A percentile compares a stretch with the other conserved stretches of the same genome.
These are phyloP conservation scores for Romanogobio albipinnatus DNA, from an alignment of 2,113 vertebrate genomes.

Conservation along the genomic window DNA sequence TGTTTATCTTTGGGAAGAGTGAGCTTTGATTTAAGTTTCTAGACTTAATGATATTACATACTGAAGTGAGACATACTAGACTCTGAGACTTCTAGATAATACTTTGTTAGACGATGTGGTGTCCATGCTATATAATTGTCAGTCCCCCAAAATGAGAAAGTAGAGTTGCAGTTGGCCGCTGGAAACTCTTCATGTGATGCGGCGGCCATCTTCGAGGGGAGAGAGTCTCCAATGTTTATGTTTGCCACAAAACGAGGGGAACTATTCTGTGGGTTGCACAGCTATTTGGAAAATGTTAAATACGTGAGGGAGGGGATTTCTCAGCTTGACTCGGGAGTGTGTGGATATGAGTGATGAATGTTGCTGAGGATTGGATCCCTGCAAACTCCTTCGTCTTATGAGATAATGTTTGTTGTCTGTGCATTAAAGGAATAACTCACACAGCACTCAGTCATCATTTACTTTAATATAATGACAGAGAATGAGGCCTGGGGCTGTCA, in stretches of 20 bases:
- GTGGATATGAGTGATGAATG: constrained; percentile 48
- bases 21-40: constrained; percentile 46
- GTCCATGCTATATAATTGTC: constrained; percentile 57
- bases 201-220: constrained; percentile 57
- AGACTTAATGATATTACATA: constrained; percentile 45
- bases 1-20: constrained; percentile 2
- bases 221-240: constrained; percentile 67
- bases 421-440: constrained; percentile 25
- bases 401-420: constrained; percentile 25
- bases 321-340: constrained; percentile 38
- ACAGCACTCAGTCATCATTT: not conserved
- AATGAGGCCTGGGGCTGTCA: not conserved
- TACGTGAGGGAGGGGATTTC: constrained; percentile 68
- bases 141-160: constrained; percentile 56
- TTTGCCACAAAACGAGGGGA: constrained; percentile 76
- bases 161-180: constrained; percentile 38
- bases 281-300: constrained; percentile 79
- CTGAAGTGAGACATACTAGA: constrained; percentile 46
- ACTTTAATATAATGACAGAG: not conserved
- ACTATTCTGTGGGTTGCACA: constrained; percentile 76
- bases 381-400: constrained; percentile 18
- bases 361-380: constrained; percentile 31
- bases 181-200: constrained; percentile 45
- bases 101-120: constrained; percentile 52
- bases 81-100: constrained; percentile 48